phyloP scores from a whole-genome alignment of 2,888 invertebrate species.

The Nipponacmea schrenckii region DNA sequence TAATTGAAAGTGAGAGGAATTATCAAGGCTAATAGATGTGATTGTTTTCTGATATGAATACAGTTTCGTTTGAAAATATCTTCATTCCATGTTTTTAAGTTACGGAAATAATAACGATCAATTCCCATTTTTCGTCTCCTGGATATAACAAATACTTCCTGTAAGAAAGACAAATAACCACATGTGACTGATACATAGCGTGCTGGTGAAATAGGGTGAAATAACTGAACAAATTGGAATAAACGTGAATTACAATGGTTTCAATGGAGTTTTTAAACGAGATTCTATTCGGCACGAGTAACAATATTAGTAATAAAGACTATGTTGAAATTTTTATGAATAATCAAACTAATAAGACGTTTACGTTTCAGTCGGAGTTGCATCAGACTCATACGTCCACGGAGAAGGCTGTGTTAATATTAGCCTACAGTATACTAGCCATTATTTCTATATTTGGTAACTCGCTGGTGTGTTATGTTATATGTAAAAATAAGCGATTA shows the following conservation, averaged over 20 bases:
- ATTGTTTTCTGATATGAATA: too few species aligned
- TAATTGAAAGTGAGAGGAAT: too few species aligned
- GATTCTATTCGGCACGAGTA: not conserved
- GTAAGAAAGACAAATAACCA: too few species aligned
- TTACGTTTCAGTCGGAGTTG: not conserved
- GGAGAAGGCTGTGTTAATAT: conserved; percentile 34
- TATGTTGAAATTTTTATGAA: not conserved
- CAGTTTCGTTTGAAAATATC: too few species aligned
- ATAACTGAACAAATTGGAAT: too few species aligned
- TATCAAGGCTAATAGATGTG: too few species aligned
- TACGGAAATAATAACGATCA: too few species aligned
- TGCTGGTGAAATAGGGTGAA: too few species aligned
- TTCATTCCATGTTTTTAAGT: too few species aligned
- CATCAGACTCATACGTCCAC: not conserved
- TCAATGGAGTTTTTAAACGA: not conserved
- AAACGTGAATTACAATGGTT: not conserved
- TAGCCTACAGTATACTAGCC: conserved; percentile 48
- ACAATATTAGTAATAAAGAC: not conserved
- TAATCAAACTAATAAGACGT: not conserved
- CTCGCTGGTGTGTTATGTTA: conserved; percentile 59
- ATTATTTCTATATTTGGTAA: conserved; percentile 58
- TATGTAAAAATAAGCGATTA: conserved; percentile 55
- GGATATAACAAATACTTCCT: too few species aligned
- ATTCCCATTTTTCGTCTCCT: too few species aligned
- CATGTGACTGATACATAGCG: too few species aligned